Percentiles rank a stretch among this genome's conserved stretches.
phyloP scores from a whole-genome alignment of 2,888 invertebrate genomes.

The Plutella xylostella region DNA sequence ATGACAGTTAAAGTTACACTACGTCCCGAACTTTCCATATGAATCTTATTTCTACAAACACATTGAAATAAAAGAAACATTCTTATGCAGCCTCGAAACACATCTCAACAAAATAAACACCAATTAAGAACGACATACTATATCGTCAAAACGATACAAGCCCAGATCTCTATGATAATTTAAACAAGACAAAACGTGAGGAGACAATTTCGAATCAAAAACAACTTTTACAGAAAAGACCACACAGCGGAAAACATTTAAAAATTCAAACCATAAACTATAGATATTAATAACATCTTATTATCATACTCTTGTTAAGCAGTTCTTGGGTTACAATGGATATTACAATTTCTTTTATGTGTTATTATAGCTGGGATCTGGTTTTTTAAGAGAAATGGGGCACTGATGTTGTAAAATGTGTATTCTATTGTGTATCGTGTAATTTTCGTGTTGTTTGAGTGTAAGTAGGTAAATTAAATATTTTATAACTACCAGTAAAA shows the following conservation, averaged over 20 bases:
- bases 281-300: constrained; percentile 35
- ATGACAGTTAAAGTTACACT: no score
- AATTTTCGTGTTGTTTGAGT: no score
- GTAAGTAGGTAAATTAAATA: no score
- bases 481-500: no score
- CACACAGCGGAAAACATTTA: constrained; percentile 7
- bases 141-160: background rate
- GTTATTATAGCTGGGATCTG: no score
- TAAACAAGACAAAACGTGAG: constrained; percentile 1
- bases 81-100: background rate
- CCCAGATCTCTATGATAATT: constrained; percentile 3
- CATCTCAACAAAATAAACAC: background rate
- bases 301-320: constrained; percentile 25
- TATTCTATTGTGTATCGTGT: no score
- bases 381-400: no score
- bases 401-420: no score
- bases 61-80: background rate
- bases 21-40: no score
- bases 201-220: background rate
- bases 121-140: background rate
- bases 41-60: no score
- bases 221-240: background rate
- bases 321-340: constrained; percentile 1
- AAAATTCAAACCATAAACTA: constrained; percentile 30
- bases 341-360: background rate